These are phyloP conservation scores for Gallinago undulata DNA, from an alignment of 2,113 vertebrate species.

Conservation along the genomic window DNA sequence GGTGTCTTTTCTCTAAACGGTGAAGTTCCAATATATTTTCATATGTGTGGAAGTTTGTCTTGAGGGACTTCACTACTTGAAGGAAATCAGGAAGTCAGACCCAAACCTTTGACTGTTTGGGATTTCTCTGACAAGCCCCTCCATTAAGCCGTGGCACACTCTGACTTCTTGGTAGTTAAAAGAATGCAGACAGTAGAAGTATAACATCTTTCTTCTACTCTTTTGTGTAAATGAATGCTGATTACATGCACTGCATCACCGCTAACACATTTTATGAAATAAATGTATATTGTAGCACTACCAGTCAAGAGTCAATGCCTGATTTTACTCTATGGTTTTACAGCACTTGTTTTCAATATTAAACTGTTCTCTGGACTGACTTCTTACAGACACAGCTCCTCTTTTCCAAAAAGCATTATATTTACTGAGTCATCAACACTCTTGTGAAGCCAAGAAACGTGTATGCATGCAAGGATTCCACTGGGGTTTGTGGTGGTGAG, in stretches of 20 bases:
- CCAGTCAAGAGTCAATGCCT: neutral
- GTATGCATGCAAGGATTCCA: neutral
- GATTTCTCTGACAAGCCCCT: neutral
- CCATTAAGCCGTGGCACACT: neutral
- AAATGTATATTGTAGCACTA: neutral
- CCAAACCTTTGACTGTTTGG: neutral
- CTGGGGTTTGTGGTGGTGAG: neutral
- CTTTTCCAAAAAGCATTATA: neutral
- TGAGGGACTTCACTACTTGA: neutral
- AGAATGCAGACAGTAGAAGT: neutral
- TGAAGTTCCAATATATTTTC: neutral
- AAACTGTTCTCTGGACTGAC: neutral
- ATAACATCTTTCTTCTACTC: neutral
- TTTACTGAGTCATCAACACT: neutral
- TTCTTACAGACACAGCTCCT: neutral
- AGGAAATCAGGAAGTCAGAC: neutral
- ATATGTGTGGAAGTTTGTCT: neutral
- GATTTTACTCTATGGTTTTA: neutral
- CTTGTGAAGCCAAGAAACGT: neutral
- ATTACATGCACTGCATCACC: neutral
- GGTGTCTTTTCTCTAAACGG: neutral
- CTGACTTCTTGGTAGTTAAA: neutral
- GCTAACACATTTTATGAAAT: neutral
- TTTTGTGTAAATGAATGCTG: neutral
- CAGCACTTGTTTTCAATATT: neutral